Percentiles rank a stretch among this genome's conserved stretches.
Conservation (phyloP, 1,140 invertebrate genomes). For the Plectus sambesii region DNA sequence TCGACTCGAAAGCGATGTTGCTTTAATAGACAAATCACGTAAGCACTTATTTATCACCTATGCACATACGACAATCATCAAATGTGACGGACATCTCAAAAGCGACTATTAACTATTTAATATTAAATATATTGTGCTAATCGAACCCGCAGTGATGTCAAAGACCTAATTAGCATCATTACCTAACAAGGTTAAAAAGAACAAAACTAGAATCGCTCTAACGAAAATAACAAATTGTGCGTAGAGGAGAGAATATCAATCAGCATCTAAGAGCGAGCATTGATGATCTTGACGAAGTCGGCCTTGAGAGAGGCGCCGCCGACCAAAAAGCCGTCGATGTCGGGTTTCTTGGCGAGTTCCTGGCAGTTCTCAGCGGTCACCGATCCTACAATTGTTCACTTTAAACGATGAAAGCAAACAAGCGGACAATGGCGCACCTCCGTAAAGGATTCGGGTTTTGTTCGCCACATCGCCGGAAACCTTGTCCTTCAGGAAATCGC, state of each 20-base stretch:
- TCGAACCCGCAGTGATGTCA: too few relatives aligned
- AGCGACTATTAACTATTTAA: too few relatives aligned
- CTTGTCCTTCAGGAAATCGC: conserved; percentile 72
- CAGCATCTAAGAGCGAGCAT: conserved; percentile 53
- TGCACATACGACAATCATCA: too few relatives aligned
- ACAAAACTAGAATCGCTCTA: too few relatives aligned
- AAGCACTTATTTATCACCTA: too few relatives aligned
- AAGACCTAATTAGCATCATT: too few relatives aligned
- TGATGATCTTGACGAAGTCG: conserved; percentile 90
- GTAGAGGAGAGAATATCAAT: neutral
- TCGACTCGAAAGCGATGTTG: too few relatives aligned
- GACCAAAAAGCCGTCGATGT: conserved; percentile 95
- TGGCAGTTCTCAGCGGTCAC: conserved; percentile 81
- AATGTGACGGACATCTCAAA: too few relatives aligned
- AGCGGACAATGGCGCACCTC: conserved; percentile 51
- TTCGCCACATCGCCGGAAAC: conserved; percentile 65
- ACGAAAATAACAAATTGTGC: neutral
- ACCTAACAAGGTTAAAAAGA: too few relatives aligned
- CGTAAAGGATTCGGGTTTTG: conserved; percentile 78
- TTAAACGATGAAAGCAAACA: conserved; percentile 17
- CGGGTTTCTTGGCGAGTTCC: conserved; percentile 74
- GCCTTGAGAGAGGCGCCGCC: conserved; percentile 90
- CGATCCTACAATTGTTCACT: conserved; percentile 55
- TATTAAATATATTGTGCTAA: too few relatives aligned
- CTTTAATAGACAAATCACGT: too few relatives aligned